Base-by-base conservation (phyloP, 2,113 vertebrate genomes). In the Elachura formosa region DNA sequence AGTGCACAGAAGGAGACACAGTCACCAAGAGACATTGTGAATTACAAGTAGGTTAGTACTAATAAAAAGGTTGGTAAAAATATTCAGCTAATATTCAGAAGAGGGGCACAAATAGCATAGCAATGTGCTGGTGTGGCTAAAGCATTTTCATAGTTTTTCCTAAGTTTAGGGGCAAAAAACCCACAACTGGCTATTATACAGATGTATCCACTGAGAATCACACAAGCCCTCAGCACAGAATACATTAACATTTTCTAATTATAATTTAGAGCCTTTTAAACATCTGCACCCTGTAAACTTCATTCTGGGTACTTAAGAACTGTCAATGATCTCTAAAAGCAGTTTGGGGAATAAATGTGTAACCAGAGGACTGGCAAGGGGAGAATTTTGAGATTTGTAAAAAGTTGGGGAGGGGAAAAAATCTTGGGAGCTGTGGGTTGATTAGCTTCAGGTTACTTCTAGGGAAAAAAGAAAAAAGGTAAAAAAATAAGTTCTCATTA, bases 181-280 rank as follows among this genome's bases (percentile, higher is more conserved):
- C 7, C 10, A 31, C 29, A 20, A 18, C 7, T 81, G 21, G 48
- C 12, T 64, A 2, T 72, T 72, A n/a, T 2, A 13, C 4, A 11
- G 8, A 81, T 14, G 20, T 46, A 84, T 31, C 28, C 38, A 45
- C 12, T 54, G 48, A 86, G 46, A 90, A 84, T 62, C 17, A 82
- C 43, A 38, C 16, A 48, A 33, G 16, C 28, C n/a, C 12, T 69
- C 26, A 43, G 41, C 45, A 63, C 28, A 62, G 33, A 84, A 49
- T 41, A 41, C 49, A 80, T 73, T 86, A 84, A 48, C 41, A 58
- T 28, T 67, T 93, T 33, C 59, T 77, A 62, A 69, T 49, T 71
- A 63, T 74, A 58, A 62, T 84, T 91, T 81, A 81, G 33, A 81
- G 46, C 34, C 38, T 81, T 84, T 93, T 72, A 81, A 91, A 67